Evolutionary conservation across 2,797 vertebrate genomes (phyloP).

Genomic region (Hypotaenidia okinawae): DNA sequence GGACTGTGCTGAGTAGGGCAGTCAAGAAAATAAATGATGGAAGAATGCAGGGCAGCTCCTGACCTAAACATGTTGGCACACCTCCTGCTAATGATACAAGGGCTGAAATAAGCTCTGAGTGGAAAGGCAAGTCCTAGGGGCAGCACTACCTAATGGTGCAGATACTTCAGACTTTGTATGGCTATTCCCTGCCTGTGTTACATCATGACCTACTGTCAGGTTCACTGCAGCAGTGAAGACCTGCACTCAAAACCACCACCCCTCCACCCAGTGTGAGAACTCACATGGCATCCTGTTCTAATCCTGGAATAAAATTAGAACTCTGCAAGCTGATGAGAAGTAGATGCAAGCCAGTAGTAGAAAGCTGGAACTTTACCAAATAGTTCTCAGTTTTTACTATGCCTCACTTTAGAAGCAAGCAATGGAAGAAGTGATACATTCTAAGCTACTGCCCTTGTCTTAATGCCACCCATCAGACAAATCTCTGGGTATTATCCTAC

Average conservation of each 20-base stretch:
- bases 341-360: background rate
- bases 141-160: background rate
- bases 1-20: background rate
- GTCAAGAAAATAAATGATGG: background rate
- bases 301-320: background rate
- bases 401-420: background rate
- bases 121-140: background rate
- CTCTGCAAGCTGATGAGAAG: background rate
- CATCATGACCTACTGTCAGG: background rate
- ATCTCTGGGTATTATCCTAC: background rate
- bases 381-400: background rate
- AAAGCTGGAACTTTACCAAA: background rate
- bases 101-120: background rate
- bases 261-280: background rate
- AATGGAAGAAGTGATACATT: background rate
- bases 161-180: no score
- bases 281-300: rapidly evolving
- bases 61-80: background rate
- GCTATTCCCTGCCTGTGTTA: background rate
- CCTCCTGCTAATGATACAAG: background rate
- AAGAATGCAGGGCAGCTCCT: background rate
- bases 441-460: background rate
- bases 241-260: background rate
- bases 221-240: background rate
- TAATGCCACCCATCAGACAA: background rate